Base-by-base conservation (phyloP, 1,140 invertebrate genomes). In the Apis cerana region DNA sequence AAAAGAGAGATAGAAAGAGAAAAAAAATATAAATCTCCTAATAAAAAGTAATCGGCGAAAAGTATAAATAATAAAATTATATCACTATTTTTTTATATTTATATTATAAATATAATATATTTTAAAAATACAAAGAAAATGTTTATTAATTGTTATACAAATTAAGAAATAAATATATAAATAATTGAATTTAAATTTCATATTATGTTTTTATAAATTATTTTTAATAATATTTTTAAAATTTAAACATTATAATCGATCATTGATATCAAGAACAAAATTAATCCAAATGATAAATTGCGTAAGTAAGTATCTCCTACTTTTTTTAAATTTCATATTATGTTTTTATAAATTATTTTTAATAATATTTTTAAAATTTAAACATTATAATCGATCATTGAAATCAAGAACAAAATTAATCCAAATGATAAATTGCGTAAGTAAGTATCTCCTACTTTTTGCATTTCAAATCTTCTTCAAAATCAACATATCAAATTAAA, bases 401-500 rank as follows among this genome's bases (percentile, higher is more conserved):
- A n/a, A 0, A 59, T 21, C 58, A 11, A 59, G 12, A 59, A 59
- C 21, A 11, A 59, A 61, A 61, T 61, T 12, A 23, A 62, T n/a
- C 12, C 12, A 23, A 62, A 62, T 12, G 59, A 62, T 62, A n/a
- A 62, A 12, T 62, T 62, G 23, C n/a, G n/a, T 62, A 62, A 62
- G 11, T 23, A 12, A 8, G 59, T 62, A 23, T n/a, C 59, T 33
- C 33, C 3, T 33, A 62, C 59, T 62, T 62, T n/a, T 62, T 62
- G n/a, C 59, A 23, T 62, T 23, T n/a, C n/a, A 23, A 62, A 62
- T 62, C 59, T 61, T n/a, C 59, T 62, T 13, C 59, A 23, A 62
- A n/a, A 62, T 62, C n/a, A 23, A n/a, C n/a, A 23, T 62, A 62
- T n/a, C 59, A 62, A 62, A 62, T 62, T 62, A n/a, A n/a, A 13